Base-by-base conservation (phyloP, 2,888 invertebrate genomes). In the Drosophila gaucha region DNA sequence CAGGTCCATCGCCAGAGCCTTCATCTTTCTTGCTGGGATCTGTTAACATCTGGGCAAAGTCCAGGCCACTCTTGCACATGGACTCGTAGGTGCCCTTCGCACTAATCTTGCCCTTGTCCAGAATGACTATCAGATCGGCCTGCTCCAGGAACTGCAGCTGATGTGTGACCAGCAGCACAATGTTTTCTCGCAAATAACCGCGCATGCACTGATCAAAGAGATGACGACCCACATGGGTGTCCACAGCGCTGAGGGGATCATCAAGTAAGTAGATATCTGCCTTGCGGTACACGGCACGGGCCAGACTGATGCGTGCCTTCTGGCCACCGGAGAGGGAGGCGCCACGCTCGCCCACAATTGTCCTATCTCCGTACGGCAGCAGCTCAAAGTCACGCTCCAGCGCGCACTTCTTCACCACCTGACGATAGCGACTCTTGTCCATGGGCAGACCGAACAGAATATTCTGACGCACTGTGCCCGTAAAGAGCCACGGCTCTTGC, bases 211-310 rank as follows among this genome's bases (percentile, higher is more conserved):
- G 90, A 66, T 98, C 96, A 91, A 98, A 98, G 78, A 98, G 93
- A 91, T 97, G 96, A 6, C 96, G 94, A 1, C 97, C 97, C 1
- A 98, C 98, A 90, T 96, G 96, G 0, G 97, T 94, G 92, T 98
- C 98, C 20, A 98, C 98, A 0, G 98, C 98, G 56, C 97, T 96
- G 49, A 98, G 92, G 0, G 98, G 98, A 92, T 98, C 98, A 91
- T 98, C 98, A 52, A 98, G 92, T 20, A 98, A 92, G 89, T 97
- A 98, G 72, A 98, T 95, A 86, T 97, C 96, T 0, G 97, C 95
- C 68, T 97, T 94, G 62, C 95, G 95, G 92, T 97, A 98, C 0
- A 97, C 95, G 0, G 97, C 95, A 75, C 98, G 94, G 0, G 97
- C 97, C 51, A 98, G 93, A 63, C 96, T 97, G 57, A 98, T 96